Conservation (phyloP, 2,888 invertebrate genomes). For the Tipula confusa region DNA sequence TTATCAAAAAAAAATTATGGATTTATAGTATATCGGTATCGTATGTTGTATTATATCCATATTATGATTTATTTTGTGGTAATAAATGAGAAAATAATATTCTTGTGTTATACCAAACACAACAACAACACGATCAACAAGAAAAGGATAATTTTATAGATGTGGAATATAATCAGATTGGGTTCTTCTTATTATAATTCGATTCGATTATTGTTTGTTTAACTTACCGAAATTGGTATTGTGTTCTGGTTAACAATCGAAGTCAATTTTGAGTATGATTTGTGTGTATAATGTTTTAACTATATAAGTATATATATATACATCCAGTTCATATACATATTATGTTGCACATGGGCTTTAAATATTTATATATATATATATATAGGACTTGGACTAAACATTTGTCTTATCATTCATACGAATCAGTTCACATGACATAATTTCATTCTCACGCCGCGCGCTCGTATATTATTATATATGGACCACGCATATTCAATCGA, state of each 20-base stretch:
- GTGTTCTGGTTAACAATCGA: neutral
- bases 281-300: too few species aligned
- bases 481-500: neutral
- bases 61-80: conserved; percentile 1
- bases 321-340: neutral
- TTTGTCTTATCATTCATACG: neutral
- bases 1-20: neutral
- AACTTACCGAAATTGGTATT: neutral
- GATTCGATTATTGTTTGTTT: conserved; percentile 20
- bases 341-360: neutral
- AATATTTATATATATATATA: too few species aligned
- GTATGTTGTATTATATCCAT: neutral
- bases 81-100: neutral
- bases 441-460: neutral
- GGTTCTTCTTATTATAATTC: neutral
- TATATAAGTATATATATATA: too few species aligned
- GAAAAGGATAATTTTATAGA: conserved; percentile 13
- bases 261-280: neutral
- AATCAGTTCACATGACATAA: neutral
- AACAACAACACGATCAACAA: neutral
- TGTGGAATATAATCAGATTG: neutral
- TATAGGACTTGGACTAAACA: too few species aligned
- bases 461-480: neutral
- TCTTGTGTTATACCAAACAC: neutral
- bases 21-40: conserved; percentile 8